A percentile compares a stretch with the other conserved stretches of the same genome.
Evolutionary conservation across 2,888 invertebrate genomes (phyloP).

Genomic region (Gerris lacustris): DNA sequence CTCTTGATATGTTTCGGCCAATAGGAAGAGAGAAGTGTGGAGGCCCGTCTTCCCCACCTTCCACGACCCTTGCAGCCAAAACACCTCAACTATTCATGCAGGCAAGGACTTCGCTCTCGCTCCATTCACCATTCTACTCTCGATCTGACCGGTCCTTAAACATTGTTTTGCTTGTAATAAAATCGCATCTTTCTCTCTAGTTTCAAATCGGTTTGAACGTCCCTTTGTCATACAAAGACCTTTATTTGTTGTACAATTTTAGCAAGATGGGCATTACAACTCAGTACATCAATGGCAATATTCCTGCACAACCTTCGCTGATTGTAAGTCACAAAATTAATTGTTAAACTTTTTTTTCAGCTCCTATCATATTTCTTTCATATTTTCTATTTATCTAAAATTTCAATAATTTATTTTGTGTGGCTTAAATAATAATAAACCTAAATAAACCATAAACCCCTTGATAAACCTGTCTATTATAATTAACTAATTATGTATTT

Average conservation of each 20-base stretch:
- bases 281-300: neutral
- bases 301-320: neutral
- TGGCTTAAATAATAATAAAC: neutral
- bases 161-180: neutral
- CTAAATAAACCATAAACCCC: neutral
- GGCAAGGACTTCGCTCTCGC: neutral
- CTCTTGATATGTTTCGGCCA: conserved; percentile 8
- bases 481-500: too few relatives aligned
- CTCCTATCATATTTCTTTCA: too few relatives aligned
- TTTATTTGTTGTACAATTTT: neutral
- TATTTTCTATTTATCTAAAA: too few relatives aligned
- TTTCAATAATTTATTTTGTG: neutral
- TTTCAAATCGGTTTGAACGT: neutral
- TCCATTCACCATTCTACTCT: neutral
- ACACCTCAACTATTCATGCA: neutral
- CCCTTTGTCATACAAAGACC: neutral
- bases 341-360: too few relatives aligned
- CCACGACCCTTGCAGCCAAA: conserved; percentile 8
- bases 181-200: too few relatives aligned
- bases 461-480: neutral
- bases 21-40: conserved; percentile 10
- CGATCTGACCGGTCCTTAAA: neutral
- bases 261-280: neutral
- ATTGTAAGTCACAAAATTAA: neutral
- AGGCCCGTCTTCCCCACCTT: conserved; percentile 21